Percentiles rank a stretch among this genome's conserved stretches.
Evolutionary conservation across 2,888 invertebrate genomes (phyloP).

Genomic region (Acleris literana): DNA sequence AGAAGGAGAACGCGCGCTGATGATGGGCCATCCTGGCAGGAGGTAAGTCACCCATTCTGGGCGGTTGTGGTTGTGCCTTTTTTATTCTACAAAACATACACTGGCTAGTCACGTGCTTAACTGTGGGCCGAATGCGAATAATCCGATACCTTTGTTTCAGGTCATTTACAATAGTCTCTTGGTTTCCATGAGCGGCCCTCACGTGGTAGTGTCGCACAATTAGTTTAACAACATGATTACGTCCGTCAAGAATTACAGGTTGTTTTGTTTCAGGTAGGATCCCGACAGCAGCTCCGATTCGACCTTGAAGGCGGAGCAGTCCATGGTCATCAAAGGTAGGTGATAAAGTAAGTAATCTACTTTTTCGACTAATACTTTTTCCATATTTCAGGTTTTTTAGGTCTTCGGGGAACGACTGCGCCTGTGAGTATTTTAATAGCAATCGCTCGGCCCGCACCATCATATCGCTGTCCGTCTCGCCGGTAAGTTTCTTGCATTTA

Average conservation of each 20-base stretch:
- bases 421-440: conserved; percentile 3
- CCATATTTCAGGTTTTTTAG: neutral
- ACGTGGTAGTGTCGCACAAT: neutral
- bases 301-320: conserved; percentile 1
- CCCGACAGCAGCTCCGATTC: neutral
- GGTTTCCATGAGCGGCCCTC: conserved; percentile 1
- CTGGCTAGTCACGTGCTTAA: conserved; percentile 7
- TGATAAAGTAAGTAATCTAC: conserved; percentile 14
- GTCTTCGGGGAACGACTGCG: conserved; percentile 2
- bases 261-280: neutral
- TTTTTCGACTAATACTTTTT: neutral
- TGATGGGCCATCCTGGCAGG: conserved; percentile 4
- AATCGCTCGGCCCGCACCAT: neutral
- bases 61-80: conserved; percentile 6
- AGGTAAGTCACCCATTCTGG: conserved; percentile 20
- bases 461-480: neutral
- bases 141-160: conserved; percentile 28
- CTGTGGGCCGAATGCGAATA: conserved; percentile 21
- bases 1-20: neutral
- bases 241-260: neutral
- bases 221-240: neutral
- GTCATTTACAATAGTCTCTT: conserved; percentile 28
- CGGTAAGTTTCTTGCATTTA: conserved; percentile 5
- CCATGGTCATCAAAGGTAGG: conserved; percentile 10
- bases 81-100: conserved; percentile 9